Conservation (phyloP, 2,113 vertebrate genomes). For the Nycticryphes semicollaris region DNA sequence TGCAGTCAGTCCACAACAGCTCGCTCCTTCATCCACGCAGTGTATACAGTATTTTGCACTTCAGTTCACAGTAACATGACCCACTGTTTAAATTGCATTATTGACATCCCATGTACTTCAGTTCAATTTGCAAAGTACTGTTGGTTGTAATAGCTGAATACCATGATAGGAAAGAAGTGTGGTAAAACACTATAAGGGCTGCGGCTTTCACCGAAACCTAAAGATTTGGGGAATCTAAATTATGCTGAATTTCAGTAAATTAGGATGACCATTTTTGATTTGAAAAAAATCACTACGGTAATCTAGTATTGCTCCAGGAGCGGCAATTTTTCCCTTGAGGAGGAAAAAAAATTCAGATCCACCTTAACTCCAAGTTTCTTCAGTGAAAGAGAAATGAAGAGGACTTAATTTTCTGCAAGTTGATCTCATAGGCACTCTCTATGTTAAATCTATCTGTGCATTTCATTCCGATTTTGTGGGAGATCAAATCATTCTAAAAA, state of each 20-base stretch:
- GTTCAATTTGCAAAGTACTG: neutral
- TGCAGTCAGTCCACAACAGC: neutral
- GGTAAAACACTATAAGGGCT: neutral
- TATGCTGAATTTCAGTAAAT: neutral
- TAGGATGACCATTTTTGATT: accelerated
- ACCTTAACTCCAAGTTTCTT: neutral
- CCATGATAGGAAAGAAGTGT: neutral
- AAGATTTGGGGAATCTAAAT: neutral
- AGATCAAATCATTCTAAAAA: neutral
- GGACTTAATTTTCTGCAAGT: neutral
- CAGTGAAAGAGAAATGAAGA: neutral
- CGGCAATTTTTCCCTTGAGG: neutral
- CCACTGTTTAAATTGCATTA: neutral
- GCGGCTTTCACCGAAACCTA: neutral
- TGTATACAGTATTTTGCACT: neutral
- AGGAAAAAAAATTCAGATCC: neutral
- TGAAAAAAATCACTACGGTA: neutral
- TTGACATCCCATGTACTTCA: neutral
- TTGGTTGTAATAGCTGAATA: neutral
- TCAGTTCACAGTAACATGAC: neutral
- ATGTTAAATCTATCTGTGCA: neutral
- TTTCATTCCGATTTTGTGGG: neutral
- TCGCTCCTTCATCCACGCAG: neutral
- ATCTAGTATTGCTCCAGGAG: neutral
- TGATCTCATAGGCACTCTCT: neutral